These are phyloP conservation scores for Drosophila pallidifrons DNA, from an alignment of 1,140 invertebrate species.

Conservation along the genomic window DNA sequence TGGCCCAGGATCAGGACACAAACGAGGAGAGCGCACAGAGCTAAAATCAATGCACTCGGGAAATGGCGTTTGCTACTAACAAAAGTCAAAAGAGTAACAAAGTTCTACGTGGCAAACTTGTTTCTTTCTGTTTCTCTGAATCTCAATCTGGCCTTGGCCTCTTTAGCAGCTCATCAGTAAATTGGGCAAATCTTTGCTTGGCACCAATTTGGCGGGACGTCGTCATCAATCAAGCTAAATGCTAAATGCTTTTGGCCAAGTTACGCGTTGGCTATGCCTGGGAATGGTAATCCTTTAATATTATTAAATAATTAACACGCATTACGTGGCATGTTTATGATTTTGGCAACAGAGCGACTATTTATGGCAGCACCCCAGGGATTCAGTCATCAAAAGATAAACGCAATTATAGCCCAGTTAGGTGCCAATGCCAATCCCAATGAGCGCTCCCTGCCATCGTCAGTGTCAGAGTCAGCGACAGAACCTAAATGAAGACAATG, in stretches of 20 bases:
- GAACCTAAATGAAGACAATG: conserved; percentile 60
- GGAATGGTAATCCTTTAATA: conserved; percentile 73
- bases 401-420: conserved; percentile 71
- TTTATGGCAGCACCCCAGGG: conserved; percentile 42
- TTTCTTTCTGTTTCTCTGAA: not conserved
- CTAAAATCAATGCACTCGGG: conserved; percentile 50
- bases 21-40: conserved; percentile 7
- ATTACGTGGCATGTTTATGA: conserved; percentile 69
- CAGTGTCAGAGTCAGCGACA: not conserved
- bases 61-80: conserved; percentile 29
- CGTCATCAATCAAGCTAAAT: conserved; percentile 46
- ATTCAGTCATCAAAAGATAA: conserved; percentile 80
- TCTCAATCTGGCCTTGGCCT: conserved; percentile 56
- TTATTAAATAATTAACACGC: conserved; percentile 81
- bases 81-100: conserved; percentile 39
- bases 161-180: conserved; percentile 58
- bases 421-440: conserved; percentile 26
- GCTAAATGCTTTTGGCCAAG: conserved; percentile 18
- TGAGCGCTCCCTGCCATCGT: not conserved
- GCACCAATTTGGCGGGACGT: conserved; percentile 14
- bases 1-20: conserved; percentile 42
- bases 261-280: conserved; percentile 33
- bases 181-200: conserved; percentile 52
- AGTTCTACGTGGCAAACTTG: conserved; percentile 12
- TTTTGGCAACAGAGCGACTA: conserved; percentile 44